Conservation (phyloP, 2,888 invertebrate species). For the Archaeoteleia sp. region DNA sequence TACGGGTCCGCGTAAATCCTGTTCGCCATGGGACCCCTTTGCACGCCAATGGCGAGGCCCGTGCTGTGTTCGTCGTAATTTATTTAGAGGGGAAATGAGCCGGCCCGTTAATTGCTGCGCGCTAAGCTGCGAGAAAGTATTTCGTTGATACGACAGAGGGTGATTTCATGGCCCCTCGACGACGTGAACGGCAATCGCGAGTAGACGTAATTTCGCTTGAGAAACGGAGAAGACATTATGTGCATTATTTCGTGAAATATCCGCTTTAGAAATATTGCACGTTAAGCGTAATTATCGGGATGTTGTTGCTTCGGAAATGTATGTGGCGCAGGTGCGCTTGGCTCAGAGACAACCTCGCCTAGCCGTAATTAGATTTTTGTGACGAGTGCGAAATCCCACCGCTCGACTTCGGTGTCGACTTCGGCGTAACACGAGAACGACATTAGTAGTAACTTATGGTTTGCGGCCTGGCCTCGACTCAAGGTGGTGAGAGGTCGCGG, state of each 20-base stretch:
- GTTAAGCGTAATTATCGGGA: conserved; percentile 27
- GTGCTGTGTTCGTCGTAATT: conserved; percentile 59
- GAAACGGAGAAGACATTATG: conserved; percentile 6
- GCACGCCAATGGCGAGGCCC: conserved; percentile 40
- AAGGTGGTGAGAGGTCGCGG: conserved; percentile 46
- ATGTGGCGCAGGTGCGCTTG: conserved; percentile 31
- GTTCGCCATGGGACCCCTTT: conserved; percentile 59
- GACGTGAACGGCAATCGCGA: conserved; percentile 44
- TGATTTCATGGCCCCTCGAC: conserved; percentile 50
- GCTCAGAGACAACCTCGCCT: conserved; percentile 41
- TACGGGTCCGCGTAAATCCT: conserved; percentile 65
- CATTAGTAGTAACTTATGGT: conserved; percentile 74
- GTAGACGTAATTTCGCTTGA: conserved; percentile 31
- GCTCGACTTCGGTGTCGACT: conserved; percentile 52
- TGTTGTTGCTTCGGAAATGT: conserved; percentile 10
- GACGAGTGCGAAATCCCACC: conserved; percentile 50
- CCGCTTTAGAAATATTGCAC: conserved; percentile 7
- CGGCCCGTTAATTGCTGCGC: conserved; percentile 67
- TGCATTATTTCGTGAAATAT: background rate
- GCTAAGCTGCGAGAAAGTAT: conserved; percentile 67
- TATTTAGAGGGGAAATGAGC: conserved; percentile 63
- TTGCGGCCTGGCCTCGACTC: conserved; percentile 64
- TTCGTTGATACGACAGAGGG: conserved; percentile 57
- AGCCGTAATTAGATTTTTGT: conserved; percentile 52
- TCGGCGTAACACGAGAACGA: conserved; percentile 71